Evolutionary conservation across 2,888 invertebrate species (phyloP), one percentile per base, ranked within the genome.

Genomic region (Microctonus hyperodae): DNA sequence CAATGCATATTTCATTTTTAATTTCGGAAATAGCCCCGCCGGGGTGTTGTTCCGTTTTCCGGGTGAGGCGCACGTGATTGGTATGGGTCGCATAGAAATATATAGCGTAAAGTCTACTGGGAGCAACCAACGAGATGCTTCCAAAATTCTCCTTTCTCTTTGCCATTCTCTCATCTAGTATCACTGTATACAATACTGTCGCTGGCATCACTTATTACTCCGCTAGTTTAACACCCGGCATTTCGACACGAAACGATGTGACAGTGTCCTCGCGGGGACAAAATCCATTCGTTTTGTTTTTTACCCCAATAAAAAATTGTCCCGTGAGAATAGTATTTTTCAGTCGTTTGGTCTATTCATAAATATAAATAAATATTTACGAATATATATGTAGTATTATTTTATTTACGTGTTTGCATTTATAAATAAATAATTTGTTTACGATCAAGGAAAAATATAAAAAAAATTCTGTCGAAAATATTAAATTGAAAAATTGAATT

Each of bases 1-100:
- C 70, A 63, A 76, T 77, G 75, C 74, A 77, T 77, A 76, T 76
- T 77, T 76, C 73, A 77, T 75, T 77, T 77, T 75, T 75, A 77
- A 77, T 77, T 75, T 72, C 70, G 74, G 70, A 73, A 74, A 75
- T 76, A 73, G 76, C 72, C 73, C 74, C 74, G 62, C 64, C 70
- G 76, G 72, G 74, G 67, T 72, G 71, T 71, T 69, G 65, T 74
- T 75, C 71, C 68, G 71, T 69, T 69, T 72, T 72, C 68, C 70
- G 68, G 65, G 67, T 67, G 55, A 64, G 37, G 58, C 31, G 44
- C 67, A 65, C 64, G 69, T 68, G 69, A 71, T 71, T 71, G 71
- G 70, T 70, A 67, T 62, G 53, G 61, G 68, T 51, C 61, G 53
- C 61, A 9, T 16, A 20, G 44, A 7, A 10, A 10, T 9, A 10